Percentiles rank a stretch among this genome's conserved stretches.
Conservation (phyloP, 2,113 vertebrate species). For the Uropsilus gracilis region DNA sequence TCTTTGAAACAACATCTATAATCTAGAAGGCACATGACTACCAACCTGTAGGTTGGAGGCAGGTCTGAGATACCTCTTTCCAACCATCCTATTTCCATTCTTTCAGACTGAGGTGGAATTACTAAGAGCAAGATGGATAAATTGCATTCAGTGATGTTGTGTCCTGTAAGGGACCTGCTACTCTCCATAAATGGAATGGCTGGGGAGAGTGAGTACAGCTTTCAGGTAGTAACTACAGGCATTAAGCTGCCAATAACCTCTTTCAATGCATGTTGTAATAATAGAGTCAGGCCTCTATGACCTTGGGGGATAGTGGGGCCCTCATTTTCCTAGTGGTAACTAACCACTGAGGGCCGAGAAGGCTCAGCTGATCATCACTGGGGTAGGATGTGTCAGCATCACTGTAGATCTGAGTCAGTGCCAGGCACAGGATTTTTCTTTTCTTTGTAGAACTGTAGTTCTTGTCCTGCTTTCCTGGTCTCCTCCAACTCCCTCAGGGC, state of each 20-base stretch:
- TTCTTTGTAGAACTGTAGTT: conserved; percentile 90
- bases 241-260: background rate
- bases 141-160: background rate
- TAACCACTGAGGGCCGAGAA: conserved; percentile 75
- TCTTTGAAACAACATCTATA: conserved; percentile 29
- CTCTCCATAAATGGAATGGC: background rate
- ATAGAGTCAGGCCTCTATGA: background rate
- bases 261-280: background rate
- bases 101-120: background rate
- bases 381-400: conserved; percentile 73
- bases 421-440: conserved; percentile 89
- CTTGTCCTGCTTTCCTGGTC: conserved; percentile 86
- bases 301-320: background rate
- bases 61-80: background rate
- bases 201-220: background rate
- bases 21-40: conserved; percentile 45
- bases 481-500: conserved; percentile 86
- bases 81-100: background rate
- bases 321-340: conserved; percentile 75
- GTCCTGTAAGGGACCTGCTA: background rate
- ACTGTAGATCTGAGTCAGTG: conserved; percentile 86
- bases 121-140: background rate
- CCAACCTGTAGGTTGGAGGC: background rate
- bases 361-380: conserved; percentile 80
- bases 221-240: background rate